These are phyloP conservation scores for Cheilosia impressa DNA, from an alignment of 2,888 invertebrate genomes.

Conservation along the genomic window DNA sequence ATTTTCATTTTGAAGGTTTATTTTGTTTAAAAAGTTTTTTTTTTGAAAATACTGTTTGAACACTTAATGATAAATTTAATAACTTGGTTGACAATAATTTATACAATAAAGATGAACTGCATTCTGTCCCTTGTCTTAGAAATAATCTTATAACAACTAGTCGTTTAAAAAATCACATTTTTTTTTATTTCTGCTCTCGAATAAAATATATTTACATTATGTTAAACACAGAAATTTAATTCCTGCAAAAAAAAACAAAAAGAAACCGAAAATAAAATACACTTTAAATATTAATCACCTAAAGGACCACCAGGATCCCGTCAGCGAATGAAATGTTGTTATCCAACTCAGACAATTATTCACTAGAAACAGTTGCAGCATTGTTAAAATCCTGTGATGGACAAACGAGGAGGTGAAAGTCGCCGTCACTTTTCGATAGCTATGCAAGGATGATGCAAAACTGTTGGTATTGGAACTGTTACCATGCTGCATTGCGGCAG, in stretches of 20 bases:
- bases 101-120: background rate
- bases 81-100: too few relatives aligned
- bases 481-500: constrained; percentile 87
- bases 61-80: too few relatives aligned
- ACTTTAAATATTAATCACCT: constrained; percentile 62
- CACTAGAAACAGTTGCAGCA: constrained; percentile 45
- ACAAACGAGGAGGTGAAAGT: constrained; percentile 38
- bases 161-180: constrained; percentile 67
- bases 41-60: too few relatives aligned
- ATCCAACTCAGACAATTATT: constrained; percentile 67
- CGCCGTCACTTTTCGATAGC: constrained; percentile 59
- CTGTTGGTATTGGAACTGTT: constrained; percentile 82
- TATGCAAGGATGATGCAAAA: constrained; percentile 78
- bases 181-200: constrained; percentile 31
- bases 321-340: constrained; percentile 29
- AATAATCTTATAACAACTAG: constrained; percentile 33
- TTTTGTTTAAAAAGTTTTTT: too few relatives aligned
- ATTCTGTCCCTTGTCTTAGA: background rate
- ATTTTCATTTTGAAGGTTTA: too few relatives aligned
- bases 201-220: constrained; percentile 17
- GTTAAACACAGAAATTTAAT: background rate
- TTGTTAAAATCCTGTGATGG: constrained; percentile 37
- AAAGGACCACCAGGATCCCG: constrained; percentile 38
- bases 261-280: background rate
- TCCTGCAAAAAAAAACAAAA: background rate